Base-by-base conservation (phyloP, 2,888 invertebrate species). In the Strigamia transsilvanica region DNA sequence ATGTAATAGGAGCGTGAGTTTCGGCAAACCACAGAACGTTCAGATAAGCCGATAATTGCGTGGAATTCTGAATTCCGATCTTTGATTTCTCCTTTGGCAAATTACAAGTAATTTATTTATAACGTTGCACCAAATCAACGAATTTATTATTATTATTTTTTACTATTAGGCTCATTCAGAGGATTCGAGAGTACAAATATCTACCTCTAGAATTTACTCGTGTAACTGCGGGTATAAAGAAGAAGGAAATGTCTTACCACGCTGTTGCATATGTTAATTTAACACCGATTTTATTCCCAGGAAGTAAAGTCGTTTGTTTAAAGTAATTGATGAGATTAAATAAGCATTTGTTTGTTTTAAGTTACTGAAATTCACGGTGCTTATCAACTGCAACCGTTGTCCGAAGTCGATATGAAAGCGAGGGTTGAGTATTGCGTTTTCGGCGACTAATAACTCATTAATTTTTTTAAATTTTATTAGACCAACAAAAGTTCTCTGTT, bases 41-140 rank as follows among this genome's bases (percentile, higher is more conserved):
- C 6, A 18, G 5, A 6, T 18, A 27, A 73, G n/a, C 15, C 13
- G n/a, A 46, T 9, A 27, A 73, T 73, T 32, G 27, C 15, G 27
- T 73, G 73, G 73, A 73, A 73, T 18, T 4, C 73, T 21, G 73
- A 73, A 21, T 73, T 73, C 32, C 7, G 73, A 32, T 73, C 73
- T 73, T 21, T 73, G 27, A 73, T 73, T 73, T 32, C 73, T n/a
- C 73, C 73, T 1, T 13, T 15, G 18, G 73, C 73, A 5, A 21
- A 32, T 73, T 13, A 12, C 15, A 73, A 21, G 73, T 18, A 61
- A 7, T 18, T 9, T 21, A 7, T 18, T 9, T 21, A 0, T 2
- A 61, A 18, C 27, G 3, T 0, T 61, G 38, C 38, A 38, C 6
- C 10, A 10, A 4, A 38, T 7, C 10, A 10, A 9, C 6, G 4